phyloP scores from a whole-genome alignment of 2,113 vertebrate species.

The Irena cyanogastra region DNA sequence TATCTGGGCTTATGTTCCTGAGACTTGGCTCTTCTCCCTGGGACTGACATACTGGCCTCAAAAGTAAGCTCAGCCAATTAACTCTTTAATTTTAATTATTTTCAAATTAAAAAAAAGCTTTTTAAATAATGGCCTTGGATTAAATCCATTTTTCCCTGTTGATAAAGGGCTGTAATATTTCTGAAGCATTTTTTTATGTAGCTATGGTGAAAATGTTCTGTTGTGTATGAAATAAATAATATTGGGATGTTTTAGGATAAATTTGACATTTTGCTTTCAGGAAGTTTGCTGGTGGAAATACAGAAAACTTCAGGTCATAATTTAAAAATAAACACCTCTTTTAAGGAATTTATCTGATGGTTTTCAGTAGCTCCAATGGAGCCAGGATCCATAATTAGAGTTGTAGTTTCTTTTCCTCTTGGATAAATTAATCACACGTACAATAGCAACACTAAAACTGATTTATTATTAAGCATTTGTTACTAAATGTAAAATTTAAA shows the following conservation, averaged over 20 bases:
- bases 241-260: neutral
- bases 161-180: neutral
- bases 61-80: slow-evolving; percentile 81
- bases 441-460: neutral
- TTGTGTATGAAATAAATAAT: neutral
- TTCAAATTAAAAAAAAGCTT: neutral
- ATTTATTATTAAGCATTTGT: neutral
- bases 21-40: slow-evolving; percentile 87
- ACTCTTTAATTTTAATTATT: neutral
- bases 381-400: neutral
- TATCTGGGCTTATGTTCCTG: slow-evolving; percentile 92
- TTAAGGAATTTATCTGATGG: neutral
- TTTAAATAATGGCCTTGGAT: neutral
- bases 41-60: slow-evolving; percentile 97
- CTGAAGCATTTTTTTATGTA: neutral
- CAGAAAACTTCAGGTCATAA: neutral
- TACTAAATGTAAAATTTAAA: neutral
- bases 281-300: neutral
- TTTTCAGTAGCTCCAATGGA: neutral
- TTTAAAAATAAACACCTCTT: neutral
- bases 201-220: neutral
- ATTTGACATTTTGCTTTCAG: neutral
- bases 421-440: neutral
- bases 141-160: neutral
- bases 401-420: neutral